Percentiles rank a stretch among this genome's conserved stretches.
phyloP scores from a whole-genome alignment of 2,888 invertebrate species.

The Ormyrus thymus region DNA sequence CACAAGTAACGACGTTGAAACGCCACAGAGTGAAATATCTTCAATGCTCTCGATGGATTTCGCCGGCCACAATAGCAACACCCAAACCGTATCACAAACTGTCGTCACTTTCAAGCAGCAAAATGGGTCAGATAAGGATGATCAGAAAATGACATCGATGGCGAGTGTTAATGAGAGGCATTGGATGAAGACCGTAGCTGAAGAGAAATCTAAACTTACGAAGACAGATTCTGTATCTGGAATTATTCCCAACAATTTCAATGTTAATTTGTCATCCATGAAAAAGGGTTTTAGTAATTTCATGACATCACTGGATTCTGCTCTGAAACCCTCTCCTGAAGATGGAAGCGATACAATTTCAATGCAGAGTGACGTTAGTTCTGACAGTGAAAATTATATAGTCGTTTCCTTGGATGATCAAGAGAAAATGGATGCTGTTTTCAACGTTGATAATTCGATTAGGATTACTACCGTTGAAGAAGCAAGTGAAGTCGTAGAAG shows the following conservation, averaged over 20 bases:
- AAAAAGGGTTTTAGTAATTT: constrained; percentile 89
- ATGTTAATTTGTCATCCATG: constrained; percentile 83
- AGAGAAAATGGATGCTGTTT: constrained; percentile 79
- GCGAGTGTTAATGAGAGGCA: constrained; percentile 42
- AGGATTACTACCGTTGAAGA: constrained; percentile 80
- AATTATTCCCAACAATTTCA: constrained; percentile 72
- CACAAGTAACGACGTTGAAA: constrained; percentile 69
- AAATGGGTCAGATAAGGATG: constrained; percentile 63
- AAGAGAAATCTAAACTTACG: constrained; percentile 47
- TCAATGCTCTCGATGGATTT: constrained; percentile 72
- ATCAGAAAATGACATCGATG: not conserved
- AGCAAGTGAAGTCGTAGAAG: constrained; percentile 89
- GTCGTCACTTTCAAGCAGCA: constrained; percentile 72
- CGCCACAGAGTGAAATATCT: constrained; percentile 72
- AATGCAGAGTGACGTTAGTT: constrained; percentile 88
- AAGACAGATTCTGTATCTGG: constrained; percentile 61
- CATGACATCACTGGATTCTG: constrained; percentile 90
- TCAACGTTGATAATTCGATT: constrained; percentile 67
- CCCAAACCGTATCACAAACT: constrained; percentile 59
- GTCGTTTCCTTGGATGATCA: constrained; percentile 81
- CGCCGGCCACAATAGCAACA: not conserved
- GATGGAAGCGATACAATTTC: constrained; percentile 87
- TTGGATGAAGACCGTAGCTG: constrained; percentile 14
- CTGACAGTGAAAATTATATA: constrained; percentile 92
- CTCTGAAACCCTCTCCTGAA: constrained; percentile 82